phyloP scores from a whole-genome alignment of 30 jellyfish, hydroid and myxozoan genomes.

The Mastigias papua region DNA sequence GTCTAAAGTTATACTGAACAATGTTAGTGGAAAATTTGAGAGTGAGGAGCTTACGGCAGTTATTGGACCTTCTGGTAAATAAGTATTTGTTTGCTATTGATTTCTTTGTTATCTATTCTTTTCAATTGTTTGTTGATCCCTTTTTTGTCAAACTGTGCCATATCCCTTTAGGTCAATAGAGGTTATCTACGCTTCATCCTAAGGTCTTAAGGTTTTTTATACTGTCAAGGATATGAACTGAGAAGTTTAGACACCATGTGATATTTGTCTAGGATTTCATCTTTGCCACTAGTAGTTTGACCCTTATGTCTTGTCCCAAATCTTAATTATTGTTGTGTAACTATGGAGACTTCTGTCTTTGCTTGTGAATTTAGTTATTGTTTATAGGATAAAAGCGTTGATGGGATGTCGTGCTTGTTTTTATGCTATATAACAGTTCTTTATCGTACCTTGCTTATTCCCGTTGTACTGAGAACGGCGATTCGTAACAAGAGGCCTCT shows the following conservation, averaged over 20 bases:
- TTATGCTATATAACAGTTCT: no score
- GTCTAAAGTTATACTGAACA: constrained; percentile 76
- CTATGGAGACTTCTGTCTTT: background rate
- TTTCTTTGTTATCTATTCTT: no score
- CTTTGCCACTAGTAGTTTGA: background rate
- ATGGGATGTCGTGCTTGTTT: background rate
- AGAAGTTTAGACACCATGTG: no score
- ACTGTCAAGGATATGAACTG: no score
- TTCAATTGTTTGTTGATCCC: no score
- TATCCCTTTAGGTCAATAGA: no score
- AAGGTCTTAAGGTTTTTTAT: no score
- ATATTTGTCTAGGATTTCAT: background rate
- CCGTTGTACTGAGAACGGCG: no score
- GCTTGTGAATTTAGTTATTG: background rate
- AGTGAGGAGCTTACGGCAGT: constrained; percentile 95
- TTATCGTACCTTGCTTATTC: no score
- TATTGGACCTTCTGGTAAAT: constrained; percentile 99
- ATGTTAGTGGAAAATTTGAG: constrained; percentile 85
- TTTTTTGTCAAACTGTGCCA: no score
- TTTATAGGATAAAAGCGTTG: background rate
- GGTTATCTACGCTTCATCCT: no score
- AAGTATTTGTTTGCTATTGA: background rate
- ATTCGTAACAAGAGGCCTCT: no score
- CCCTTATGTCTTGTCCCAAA: background rate
- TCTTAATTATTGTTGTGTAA: background rate